Evolutionary conservation across 2,797 vertebrate species (phyloP), one percentile per base, ranked within the genome.

Genomic region (Catostomus latipinnis): DNA sequence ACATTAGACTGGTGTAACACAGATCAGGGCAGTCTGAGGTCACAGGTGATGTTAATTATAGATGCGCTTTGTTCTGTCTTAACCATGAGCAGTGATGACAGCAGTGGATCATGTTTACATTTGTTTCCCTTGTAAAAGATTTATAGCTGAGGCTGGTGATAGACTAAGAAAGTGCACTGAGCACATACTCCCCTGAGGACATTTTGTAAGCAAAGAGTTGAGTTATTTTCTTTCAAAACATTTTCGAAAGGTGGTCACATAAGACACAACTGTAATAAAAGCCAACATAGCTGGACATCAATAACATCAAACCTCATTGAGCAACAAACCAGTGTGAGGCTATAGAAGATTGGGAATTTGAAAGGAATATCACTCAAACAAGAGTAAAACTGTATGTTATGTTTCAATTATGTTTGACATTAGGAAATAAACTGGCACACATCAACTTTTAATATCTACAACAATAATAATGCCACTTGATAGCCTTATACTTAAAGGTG

Each of bases 101-200:
- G 90, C 86, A 58, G 82, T 90, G 92, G 93, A 94, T 94, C 91
- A 88, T 92, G 91, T 93, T 93, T 90, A 93, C 91, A 92, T 88
- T 91, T 88, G 86, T 92, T 85, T 87, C 75, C 77, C 82, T 70
- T 54, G 50, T 93, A 74, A 92, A 94, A 92, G 84, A 91, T 93
- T 91, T 34, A 94, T 88, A 75, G 86, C 61, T 46, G 83, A 83
- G 78, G 88, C 86, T 86, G 63, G 11, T 78, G 86, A 78, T 82
- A 52, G 67, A 67, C 73, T 48, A 63, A 79, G 60, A 73, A 62
- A 67, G 56, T 53, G 12, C 18, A 48, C 46, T 16, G 22, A 3
- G 9, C 48, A 61, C 16, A 66, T 57, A 8, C 18, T 22, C 71
- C 4, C 69, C 50, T 45, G 60, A 72, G 69, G 12, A 79, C 60